These are phyloP conservation scores for Watsonalla binaria DNA, from an alignment of 2,888 invertebrate genomes.

Conservation along the genomic window DNA sequence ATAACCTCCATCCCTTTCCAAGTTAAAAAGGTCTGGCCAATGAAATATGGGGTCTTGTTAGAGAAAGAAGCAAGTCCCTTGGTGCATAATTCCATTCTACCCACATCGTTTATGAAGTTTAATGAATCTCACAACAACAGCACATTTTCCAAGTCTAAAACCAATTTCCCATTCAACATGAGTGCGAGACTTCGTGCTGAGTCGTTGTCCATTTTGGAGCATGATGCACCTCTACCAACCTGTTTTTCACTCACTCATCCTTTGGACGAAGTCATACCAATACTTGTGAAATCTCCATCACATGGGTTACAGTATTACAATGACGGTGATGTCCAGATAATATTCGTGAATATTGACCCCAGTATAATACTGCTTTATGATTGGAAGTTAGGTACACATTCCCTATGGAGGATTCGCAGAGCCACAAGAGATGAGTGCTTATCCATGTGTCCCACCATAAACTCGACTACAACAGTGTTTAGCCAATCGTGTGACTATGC, in stretches of 20 bases:
- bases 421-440: slow-evolving; percentile 85
- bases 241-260: slow-evolving; percentile 94
- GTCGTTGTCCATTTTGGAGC: slow-evolving; percentile 55
- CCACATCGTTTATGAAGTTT: slow-evolving; percentile 50
- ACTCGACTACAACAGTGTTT: slow-evolving; percentile 56
- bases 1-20: slow-evolving; percentile 88
- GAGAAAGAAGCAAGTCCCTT: slow-evolving; percentile 81
- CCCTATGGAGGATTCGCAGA: slow-evolving; percentile 88
- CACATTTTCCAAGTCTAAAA: slow-evolving; percentile 49
- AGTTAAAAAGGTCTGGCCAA: slow-evolving; percentile 90
- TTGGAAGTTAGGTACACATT: slow-evolving; percentile 86
- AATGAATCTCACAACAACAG: slow-evolving; percentile 61
- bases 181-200: slow-evolving; percentile 60
- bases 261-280: slow-evolving; percentile 92
- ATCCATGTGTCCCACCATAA: slow-evolving; percentile 76
- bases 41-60: slow-evolving; percentile 90
- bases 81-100: slow-evolving; percentile 49
- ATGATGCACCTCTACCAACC: slow-evolving; percentile 82
- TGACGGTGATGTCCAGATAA: slow-evolving; percentile 82
- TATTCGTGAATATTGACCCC: slow-evolving; percentile 87
- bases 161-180: slow-evolving; percentile 48
- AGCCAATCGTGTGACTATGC: slow-evolving; percentile 67
- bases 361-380: slow-evolving; percentile 91
- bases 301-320: slow-evolving; percentile 79
- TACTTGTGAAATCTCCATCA: slow-evolving; percentile 83